Evolutionary conservation across 2,113 vertebrate species (phyloP), one percentile per base, ranked within the genome.

Genomic region (Chloebia gouldiae): DNA sequence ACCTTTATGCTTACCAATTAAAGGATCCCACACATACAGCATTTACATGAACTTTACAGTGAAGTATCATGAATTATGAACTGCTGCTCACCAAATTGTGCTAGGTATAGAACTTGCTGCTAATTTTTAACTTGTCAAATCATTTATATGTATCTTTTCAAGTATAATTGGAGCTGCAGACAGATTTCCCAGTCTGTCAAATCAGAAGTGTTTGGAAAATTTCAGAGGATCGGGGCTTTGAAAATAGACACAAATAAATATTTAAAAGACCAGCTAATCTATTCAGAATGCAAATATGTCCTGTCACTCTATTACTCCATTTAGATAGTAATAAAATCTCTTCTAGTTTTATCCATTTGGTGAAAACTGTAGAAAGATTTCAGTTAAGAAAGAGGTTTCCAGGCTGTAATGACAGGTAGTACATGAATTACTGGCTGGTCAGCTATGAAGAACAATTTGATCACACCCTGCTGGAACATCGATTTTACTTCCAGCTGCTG

Each of bases 1-100:
- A 98, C 98, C 98, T 98, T 98, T 97, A 97, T 83, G 91, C 51
- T 92, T 94, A 95, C 95, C 95, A 88, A 97, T 97, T 96, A 97
- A 97, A 97, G 83, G 93, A 95, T 81, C 82, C 80, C 91, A 75
- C 89, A 91, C 70, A 94, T 65, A 63, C 81, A 87, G 68, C 77
- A 93, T 94, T 93, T 81, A 75, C 56, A 94, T 92, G 92, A 97
- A 97, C 88, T 83, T 89, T 82, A 40, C 77, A 63, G 86, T 72
- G 93, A 96, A 94, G 93, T 92, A 95, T 93, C 96, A 95, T 97
- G 97, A 96, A 86, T 96, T 97, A 95, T 82, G 92, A 94, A 91
- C 80, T 68, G 73, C 78, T 95, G 81, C 88, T 93, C 63, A 81
- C 73, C 86, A 96, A 87, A 94, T 96, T 56, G 51, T 88, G 90